Evolutionary conservation across 2,113 vertebrate genomes (phyloP).

Genomic region (Muntiacus reevesi): DNA sequence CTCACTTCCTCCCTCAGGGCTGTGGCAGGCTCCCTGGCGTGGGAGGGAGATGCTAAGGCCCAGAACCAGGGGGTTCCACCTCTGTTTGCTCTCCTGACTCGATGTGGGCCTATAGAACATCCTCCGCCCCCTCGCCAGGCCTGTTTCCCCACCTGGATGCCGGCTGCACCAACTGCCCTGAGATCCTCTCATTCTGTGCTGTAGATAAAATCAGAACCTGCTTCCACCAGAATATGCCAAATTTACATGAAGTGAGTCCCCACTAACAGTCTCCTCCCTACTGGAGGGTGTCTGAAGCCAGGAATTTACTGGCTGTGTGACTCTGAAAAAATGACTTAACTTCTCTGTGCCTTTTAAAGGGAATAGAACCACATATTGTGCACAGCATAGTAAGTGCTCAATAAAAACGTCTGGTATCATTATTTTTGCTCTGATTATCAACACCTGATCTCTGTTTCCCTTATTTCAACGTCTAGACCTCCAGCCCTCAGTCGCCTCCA

Average conservation of each 20-base stretch:
- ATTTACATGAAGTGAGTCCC: not conserved
- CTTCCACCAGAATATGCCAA: not conserved
- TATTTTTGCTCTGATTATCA: not conserved
- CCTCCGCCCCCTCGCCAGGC: not conserved
- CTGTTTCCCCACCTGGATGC: not conserved
- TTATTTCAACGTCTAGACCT: not conserved
- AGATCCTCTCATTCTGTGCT: not conserved
- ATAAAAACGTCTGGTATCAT: not conserved
- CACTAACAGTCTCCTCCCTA: not conserved
- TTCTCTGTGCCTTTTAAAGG: not conserved
- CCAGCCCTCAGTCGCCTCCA: not conserved
- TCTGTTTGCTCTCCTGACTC: not conserved
- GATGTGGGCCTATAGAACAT: not conserved
- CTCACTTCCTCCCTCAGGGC: not conserved
- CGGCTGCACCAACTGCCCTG: not conserved
- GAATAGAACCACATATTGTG: not conserved
- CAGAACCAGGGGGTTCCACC: not conserved
- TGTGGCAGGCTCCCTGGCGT: not conserved
- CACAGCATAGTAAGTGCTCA: not conserved
- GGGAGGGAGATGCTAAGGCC: accelerated
- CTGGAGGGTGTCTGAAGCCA: not conserved
- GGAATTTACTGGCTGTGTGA: not conserved
- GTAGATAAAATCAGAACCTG: not conserved
- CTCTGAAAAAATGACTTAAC: not conserved
- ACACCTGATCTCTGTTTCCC: not conserved